Percentiles rank a stretch among this genome's conserved stretches.
phyloP scores from a whole-genome alignment of 2,888 invertebrate species.

The Euplagia quadripunctaria region DNA sequence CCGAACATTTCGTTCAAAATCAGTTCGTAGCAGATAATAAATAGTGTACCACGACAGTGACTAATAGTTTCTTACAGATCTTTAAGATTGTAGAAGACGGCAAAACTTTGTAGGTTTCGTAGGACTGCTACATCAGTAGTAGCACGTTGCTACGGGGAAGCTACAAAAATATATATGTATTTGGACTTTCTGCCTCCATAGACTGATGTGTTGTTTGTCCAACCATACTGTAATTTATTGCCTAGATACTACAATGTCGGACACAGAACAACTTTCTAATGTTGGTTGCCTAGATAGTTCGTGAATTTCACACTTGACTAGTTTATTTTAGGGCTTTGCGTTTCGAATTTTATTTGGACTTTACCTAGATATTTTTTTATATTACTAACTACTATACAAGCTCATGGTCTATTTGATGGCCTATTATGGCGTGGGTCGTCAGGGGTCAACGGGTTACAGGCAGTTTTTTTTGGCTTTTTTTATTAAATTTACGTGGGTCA shows the following conservation, averaged over 20 bases:
- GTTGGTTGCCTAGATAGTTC: conserved; percentile 28
- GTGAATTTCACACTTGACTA: conserved; percentile 20
- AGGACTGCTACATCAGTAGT: conserved; percentile 13
- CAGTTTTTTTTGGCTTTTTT: too few relatives aligned
- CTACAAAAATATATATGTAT: conserved; percentile 18
- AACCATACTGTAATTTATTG: conserved; percentile 46
- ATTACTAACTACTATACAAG: too few relatives aligned
- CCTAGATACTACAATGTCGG: conserved; percentile 15
- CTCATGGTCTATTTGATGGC: too few relatives aligned
- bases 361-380: background rate
- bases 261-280: conserved; percentile 32
- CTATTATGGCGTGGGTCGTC: too few relatives aligned
- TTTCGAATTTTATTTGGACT: background rate
- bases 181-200: conserved; percentile 29
- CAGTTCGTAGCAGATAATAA: background rate
- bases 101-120: conserved; percentile 9
- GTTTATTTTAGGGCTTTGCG: conserved; percentile 10
- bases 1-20: background rate
- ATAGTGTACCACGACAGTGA: background rate
- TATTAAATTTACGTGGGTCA: too few relatives aligned
- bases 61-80: background rate
- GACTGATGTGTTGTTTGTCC: conserved; percentile 51
- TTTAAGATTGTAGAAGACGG: conserved; percentile 1
- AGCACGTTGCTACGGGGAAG: conserved; percentile 25
- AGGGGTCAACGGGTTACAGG: too few relatives aligned